phyloP scores from a whole-genome alignment of 2,797 vertebrate genomes.

The Kryptopterus vitreolus region DNA sequence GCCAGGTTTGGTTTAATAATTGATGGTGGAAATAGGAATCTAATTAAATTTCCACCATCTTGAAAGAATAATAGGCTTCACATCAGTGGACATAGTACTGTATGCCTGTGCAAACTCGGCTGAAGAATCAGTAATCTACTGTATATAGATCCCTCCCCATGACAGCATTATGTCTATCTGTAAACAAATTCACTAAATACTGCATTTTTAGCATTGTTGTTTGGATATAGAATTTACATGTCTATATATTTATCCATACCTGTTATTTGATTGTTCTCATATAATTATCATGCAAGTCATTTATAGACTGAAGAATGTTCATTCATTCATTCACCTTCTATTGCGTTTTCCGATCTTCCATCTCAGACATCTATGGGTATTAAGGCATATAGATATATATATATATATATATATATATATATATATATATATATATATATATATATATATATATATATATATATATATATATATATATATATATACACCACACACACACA shows the following conservation, averaged over 20 bases:
- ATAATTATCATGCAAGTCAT: background rate
- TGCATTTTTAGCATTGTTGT: background rate
- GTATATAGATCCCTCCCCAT: constrained; percentile 9
- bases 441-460: too few relatives aligned
- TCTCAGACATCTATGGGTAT: too few relatives aligned
- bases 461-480: too few relatives aligned
- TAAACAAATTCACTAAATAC: constrained; percentile 8
- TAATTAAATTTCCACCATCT: constrained; percentile 91
- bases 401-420: too few relatives aligned
- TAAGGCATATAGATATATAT: too few relatives aligned
- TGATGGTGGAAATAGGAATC: constrained; percentile 87
- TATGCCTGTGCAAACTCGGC: constrained; percentile 47
- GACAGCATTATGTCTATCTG: constrained; percentile 6
- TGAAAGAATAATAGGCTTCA: constrained; percentile 77
- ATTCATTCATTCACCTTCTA: too few relatives aligned
- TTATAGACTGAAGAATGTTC: background rate
- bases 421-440: too few relatives aligned
- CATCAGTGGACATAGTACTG: constrained; percentile 57
- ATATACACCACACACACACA: too few relatives aligned
- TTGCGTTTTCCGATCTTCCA: too few relatives aligned
- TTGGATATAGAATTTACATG: background rate
- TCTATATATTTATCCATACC: background rate
- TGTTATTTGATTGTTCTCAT: background rate
- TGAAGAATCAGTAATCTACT: constrained; percentile 15
- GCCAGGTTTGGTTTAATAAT: constrained; percentile 85